Conservation (phyloP, 30 jellyfish, hydroid and myxozoan genomes). For the Pseudorhiza aurosa region DNA sequence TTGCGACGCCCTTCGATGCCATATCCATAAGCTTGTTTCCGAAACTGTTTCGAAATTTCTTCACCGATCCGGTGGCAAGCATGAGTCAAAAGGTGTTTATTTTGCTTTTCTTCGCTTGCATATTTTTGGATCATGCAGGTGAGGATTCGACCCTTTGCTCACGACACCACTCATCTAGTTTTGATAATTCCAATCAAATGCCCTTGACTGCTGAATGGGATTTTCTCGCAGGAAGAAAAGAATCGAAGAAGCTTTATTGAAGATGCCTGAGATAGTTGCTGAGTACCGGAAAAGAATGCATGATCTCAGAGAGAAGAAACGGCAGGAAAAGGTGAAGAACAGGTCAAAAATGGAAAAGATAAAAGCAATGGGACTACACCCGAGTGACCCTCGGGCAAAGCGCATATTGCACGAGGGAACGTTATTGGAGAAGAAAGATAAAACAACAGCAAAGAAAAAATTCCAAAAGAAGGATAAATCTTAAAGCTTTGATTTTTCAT, state of each 20-base stretch:
- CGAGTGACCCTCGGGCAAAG: constrained; percentile 93
- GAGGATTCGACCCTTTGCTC: no score
- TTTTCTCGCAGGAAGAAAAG: constrained; percentile 53
- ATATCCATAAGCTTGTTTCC: no score
- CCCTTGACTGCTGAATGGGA: no score
- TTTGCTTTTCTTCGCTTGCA: no score
- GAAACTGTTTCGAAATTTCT: no score
- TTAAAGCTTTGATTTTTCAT: background rate
- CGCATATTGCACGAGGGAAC: constrained; percentile 58
- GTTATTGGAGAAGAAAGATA: constrained; percentile 17
- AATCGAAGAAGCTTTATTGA: constrained; percentile 82
- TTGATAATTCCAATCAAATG: no score
- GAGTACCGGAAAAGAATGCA: constrained; percentile 68
- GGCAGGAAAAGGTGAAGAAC: constrained; percentile 60
- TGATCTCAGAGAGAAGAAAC: constrained; percentile 48
- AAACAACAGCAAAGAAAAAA: constrained; percentile 24
- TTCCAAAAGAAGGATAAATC: constrained; percentile 25
- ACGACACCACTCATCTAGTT: no score
- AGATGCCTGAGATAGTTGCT: constrained; percentile 88
- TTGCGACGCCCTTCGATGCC: no score
- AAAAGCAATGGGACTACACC: constrained; percentile 80
- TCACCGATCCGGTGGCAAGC: no score
- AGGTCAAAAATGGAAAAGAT: constrained; percentile 47
- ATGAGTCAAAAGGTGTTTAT: no score
- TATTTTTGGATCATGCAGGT: no score